A percentile compares a stretch with the other conserved stretches of the same genome.
Conservation (phyloP, 2,113 vertebrate species). For the Meles meles region DNA sequence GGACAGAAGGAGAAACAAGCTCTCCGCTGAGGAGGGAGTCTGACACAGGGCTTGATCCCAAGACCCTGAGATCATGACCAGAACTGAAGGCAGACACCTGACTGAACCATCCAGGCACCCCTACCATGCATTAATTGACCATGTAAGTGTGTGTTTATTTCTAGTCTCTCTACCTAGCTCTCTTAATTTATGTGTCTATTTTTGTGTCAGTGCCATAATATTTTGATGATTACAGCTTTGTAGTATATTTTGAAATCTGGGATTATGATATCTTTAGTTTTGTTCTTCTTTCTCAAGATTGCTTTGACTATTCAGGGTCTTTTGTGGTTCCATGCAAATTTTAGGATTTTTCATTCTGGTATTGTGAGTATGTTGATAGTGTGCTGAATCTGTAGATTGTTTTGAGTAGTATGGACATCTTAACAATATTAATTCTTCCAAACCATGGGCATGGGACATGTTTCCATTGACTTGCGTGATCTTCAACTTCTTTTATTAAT, state of each 20-base stretch:
- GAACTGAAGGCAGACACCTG: neutral
- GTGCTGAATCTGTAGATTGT: neutral
- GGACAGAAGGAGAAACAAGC: neutral
- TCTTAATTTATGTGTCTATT: neutral
- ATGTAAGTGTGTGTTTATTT: neutral
- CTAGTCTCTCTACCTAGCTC: neutral
- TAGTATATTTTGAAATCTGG: neutral
- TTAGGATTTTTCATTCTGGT: neutral
- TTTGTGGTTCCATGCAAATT: neutral
- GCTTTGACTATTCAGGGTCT: neutral
- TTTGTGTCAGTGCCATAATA: neutral
- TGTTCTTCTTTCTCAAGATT: neutral
- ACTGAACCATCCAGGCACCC: neutral
- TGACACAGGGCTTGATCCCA: neutral
- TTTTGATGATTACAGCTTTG: neutral
- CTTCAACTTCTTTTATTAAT: neutral
- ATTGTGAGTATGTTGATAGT: neutral
- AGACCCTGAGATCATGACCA: neutral
- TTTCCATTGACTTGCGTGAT: neutral
- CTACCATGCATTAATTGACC: neutral
- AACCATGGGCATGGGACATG: neutral
- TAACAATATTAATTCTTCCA: neutral
- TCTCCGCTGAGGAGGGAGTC: neutral
- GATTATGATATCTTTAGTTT: neutral
- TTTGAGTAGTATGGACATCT: neutral